These are phyloP conservation scores for Centroberyx gerrardi DNA, from an alignment of 2,797 vertebrate genomes.

Conservation along the genomic window DNA sequence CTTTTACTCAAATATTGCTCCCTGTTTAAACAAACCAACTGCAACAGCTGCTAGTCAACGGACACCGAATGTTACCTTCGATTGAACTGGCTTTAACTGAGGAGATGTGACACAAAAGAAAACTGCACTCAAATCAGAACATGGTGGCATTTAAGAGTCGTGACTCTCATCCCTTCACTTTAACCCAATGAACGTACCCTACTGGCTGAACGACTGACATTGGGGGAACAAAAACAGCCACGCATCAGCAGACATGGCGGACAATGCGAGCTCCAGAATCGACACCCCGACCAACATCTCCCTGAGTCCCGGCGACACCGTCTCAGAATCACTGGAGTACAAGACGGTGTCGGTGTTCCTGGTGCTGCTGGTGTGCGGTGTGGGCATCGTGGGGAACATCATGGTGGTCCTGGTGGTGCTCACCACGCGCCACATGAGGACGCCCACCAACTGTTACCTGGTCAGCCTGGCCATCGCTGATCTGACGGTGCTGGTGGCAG, in stretches of 20 bases:
- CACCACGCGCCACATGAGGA: conserved; percentile 87
- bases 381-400: conserved; percentile 88
- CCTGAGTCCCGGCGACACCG: conserved; percentile 57
- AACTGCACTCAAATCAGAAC: conserved; percentile 1
- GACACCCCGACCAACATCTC: conserved; percentile 86
- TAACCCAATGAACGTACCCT: conserved; percentile 9
- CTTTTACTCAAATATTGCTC: not conserved
- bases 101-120: conserved; percentile 11
- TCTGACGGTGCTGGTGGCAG: conserved; percentile 87
- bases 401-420: conserved; percentile 90
- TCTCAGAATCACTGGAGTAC: conserved; percentile 82
- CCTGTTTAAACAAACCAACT: not conserved
- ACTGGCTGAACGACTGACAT: not conserved
- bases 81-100: not conserved
- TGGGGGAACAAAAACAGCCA: not conserved
- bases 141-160: conserved; percentile 7
- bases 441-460: conserved; percentile 89
- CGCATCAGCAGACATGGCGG: conserved; percentile 68
- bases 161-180: conserved; percentile 1
- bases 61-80: not conserved
- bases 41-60: not conserved
- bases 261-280: conserved; percentile 80
- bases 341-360: conserved; percentile 87
- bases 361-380: conserved; percentile 86
- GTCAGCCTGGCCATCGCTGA: conserved; percentile 90